phyloP scores from a whole-genome alignment of 1,140 invertebrate genomes.

The Listronotus bonariensis region DNA sequence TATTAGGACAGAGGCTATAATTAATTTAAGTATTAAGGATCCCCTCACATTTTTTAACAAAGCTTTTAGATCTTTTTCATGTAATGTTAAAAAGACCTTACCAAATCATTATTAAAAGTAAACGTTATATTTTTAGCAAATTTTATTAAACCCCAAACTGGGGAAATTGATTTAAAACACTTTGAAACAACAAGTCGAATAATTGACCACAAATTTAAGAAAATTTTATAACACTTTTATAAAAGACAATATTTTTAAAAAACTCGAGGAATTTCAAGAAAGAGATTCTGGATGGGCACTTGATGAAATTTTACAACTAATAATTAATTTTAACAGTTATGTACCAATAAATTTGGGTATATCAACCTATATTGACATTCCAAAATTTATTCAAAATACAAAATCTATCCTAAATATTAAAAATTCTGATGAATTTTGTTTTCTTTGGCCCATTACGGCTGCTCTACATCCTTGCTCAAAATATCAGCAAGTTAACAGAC shows the following conservation, averaged over 20 bases:
- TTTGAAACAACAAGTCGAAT: too few relatives aligned
- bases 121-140: constrained; percentile 27
- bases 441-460: constrained; percentile 31
- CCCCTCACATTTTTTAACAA: constrained; percentile 18
- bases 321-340: constrained; percentile 47
- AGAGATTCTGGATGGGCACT: constrained; percentile 47
- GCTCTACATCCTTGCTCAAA: constrained; percentile 14
- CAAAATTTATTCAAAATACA: constrained; percentile 11
- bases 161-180: too few relatives aligned
- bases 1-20: background rate
- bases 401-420: constrained; percentile 23
- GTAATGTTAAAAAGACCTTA: constrained; percentile 17
- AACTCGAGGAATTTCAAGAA: constrained; percentile 48
- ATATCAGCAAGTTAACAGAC: constrained; percentile 11
- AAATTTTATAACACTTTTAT: constrained; percentile 22
- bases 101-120: constrained; percentile 21
- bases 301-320: constrained; percentile 47
- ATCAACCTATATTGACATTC: too few relatives aligned
- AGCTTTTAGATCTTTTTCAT: constrained; percentile 2
- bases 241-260: constrained; percentile 21
- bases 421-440: constrained; percentile 34
- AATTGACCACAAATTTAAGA: constrained; percentile 22
- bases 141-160: too few relatives aligned
- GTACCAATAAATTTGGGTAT: constrained; percentile 3
- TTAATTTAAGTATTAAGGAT: constrained; percentile 15